These are phyloP conservation scores for Drosophila yakuba DNA, from an alignment of 1,140 invertebrate genomes.

Conservation along the genomic window DNA sequence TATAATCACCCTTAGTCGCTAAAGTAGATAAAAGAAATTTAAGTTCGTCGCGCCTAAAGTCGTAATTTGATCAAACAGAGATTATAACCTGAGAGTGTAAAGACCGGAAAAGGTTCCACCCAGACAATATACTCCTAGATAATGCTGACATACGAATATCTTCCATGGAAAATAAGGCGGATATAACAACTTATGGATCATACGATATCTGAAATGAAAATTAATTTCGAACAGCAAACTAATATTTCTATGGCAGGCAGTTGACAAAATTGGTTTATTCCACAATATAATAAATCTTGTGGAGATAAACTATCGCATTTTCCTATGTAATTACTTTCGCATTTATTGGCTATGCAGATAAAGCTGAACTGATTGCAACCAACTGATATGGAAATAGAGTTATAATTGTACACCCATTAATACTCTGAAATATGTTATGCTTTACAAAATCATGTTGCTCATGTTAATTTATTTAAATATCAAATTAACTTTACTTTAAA, in stretches of 20 bases:
- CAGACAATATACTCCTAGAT: not conserved
- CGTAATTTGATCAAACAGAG: not conserved
- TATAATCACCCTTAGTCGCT: not conserved
- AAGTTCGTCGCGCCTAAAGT: not conserved
- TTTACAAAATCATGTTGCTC: not conserved
- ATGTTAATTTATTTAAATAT: not conserved
- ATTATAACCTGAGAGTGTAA: not conserved
- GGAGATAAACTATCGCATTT: not conserved
- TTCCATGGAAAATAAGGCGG: not conserved
- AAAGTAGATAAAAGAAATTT: not conserved
- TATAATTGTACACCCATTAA: not conserved
- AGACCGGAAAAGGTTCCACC: not conserved
- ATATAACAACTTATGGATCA: not conserved
- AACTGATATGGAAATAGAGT: not conserved
- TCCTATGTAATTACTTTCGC: constrained; percentile 6
- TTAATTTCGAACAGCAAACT: not conserved
- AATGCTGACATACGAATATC: too few species aligned
- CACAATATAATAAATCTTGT: not conserved
- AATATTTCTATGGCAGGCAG: not conserved
- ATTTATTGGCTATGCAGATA: not conserved
- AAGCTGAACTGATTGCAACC: not conserved
- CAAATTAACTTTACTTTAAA: not conserved
- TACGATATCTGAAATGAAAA: not conserved
- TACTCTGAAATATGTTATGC: too few species aligned
- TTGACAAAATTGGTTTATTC: not conserved